Evolutionary conservation across 2,113 vertebrate species (phyloP), one percentile per base, ranked within the genome.

Genomic region (Gymnobelideus leadbeateri): DNA sequence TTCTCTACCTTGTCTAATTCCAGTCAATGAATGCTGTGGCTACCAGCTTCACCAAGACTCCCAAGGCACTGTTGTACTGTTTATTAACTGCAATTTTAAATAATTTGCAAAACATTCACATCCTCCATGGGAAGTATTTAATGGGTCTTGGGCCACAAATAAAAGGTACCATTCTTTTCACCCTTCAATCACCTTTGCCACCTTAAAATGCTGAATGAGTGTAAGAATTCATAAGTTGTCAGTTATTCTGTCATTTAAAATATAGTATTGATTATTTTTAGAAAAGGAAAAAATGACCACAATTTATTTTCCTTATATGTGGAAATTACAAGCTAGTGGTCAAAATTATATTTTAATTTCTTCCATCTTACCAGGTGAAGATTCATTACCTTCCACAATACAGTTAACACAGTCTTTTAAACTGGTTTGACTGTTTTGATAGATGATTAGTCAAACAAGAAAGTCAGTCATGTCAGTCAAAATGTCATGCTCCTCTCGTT

Each of bases 51-150:
- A 84, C 3, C 28, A 89, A 23, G 8, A 23, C 24, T 54, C 0
- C 3, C 14, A 51, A 23, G 43, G n/a, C 11, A 23, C 46, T 11
- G 11, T 77, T 43, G 16, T 31, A 0, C 3, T 0, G 1, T 16
- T n/a, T n/a, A 77, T 26, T 47, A 1, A 23, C 96, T 90, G 25
- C 3, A 92, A 52, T 55, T 21, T 92, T 19, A 14, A 49, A 49
- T 21, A 21, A 77, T 5, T 77, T 77, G 37, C 5, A n/a, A 1
- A 77, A 21, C 37, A 77, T 77, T 77, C 16, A 77, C 16, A n/a
- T 77, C 16, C 68, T 77, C 6, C 14, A n/a, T 77, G 68, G 37
- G 68, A 77, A 77, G 19, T 37, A n/a, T 77, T n/a, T 77, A 77
- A 77, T 77, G 37, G 68, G 43, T 24, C 57, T 11, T 61, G 2